Evolutionary conservation across 92 coral and sea anemone species (phyloP), one percentile per base, ranked within the genome.

Genomic region (Porites rus): DNA sequence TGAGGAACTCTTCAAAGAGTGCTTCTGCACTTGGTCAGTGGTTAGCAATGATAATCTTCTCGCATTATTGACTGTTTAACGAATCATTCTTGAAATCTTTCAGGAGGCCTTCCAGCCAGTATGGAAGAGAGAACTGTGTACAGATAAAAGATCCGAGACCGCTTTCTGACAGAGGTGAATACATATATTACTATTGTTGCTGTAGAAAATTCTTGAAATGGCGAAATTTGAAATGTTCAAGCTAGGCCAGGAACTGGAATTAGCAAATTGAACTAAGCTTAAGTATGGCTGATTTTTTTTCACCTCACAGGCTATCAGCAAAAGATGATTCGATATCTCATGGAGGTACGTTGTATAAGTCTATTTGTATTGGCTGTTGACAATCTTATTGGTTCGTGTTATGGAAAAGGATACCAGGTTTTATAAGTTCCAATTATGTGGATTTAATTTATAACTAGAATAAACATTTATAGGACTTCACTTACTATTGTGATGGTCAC

Each of bases 61-160:
- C 11, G 61, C 17, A 10, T 14, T 8, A 56, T 54, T 10, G 11
- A 56, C 11, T 56, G 11, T 10, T 56, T 0, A 56, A 11, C 61
- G 13, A 28, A n/a, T 54, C 53, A 18, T 28, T 54, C 68, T 21
- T 51, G 6, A 65, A 43, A 56, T 14, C 13, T 52, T 69, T 54
- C 64, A 74, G 79, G 56, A 84, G 94, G 78, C 89, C 93, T 18
- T 92, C 94, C 4, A 94, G 98, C 79, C 98, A 94, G 72, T 94
- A 94, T 92, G 98, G 98, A 10, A 85, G 97, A 53, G 94, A 89
- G 6, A 78, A 91, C 77, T 84, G 88, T 50, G 84, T 85, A 24
- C 85, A 85, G 12, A 79, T 88, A 69, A 94, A 94, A 78, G 98
- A 94, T 76, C 83, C 94, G 52, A 83, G 98, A 80, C 88, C 93